Evolutionary conservation across 2,888 invertebrate species (phyloP), one percentile per base, ranked within the genome.

Genomic region (Tubulanus polymorphus): DNA sequence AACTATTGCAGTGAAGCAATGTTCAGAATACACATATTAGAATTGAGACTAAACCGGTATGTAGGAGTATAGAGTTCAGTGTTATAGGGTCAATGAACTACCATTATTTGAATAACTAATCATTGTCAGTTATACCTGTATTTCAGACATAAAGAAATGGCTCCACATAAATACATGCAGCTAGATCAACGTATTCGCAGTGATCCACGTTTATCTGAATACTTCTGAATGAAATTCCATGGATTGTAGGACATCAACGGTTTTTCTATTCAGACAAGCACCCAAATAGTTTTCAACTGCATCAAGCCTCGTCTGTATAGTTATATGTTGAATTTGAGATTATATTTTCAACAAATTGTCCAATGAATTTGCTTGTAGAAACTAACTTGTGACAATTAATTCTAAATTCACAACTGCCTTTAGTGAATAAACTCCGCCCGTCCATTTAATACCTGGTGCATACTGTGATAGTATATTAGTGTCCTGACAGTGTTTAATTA

Each of bases 21-120:
- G 70, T 80, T 80, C 67, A 64, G 75, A 54, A 78, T 80, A 49
- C 75, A 78, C 59, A 79, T 79, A 30, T 65, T 79, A 3, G 79
- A 80, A 61, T 67, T 75, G 6, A 59, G 79, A 55, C 72, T 80
- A 2, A 74, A 75, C 65, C 75, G 79, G 76, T 78, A 54, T 59
- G 57, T 55, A 10, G n/a, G 10, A n/a, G n/a, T 32, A 10, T 12
- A 32, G 35, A 32, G 35, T 12, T 12, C n/a, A n/a, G 10, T 32
- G 10, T 32, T 10, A 32, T 32, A n/a, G 35, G 10, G 10, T 32
- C 35, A 12, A 32, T 32, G 10, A n/a, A 32, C 35, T n/a, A 32
- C 35, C n/a, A 12, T 32, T n/a, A 32, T 12, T 32, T 32, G n/a
- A 10, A n/a, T n/a, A 32, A 32, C 35, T 32, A n/a, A 32, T n/a